These are phyloP conservation scores for Progne subis DNA, from an alignment of 2,113 vertebrate species.

Conservation along the genomic window DNA sequence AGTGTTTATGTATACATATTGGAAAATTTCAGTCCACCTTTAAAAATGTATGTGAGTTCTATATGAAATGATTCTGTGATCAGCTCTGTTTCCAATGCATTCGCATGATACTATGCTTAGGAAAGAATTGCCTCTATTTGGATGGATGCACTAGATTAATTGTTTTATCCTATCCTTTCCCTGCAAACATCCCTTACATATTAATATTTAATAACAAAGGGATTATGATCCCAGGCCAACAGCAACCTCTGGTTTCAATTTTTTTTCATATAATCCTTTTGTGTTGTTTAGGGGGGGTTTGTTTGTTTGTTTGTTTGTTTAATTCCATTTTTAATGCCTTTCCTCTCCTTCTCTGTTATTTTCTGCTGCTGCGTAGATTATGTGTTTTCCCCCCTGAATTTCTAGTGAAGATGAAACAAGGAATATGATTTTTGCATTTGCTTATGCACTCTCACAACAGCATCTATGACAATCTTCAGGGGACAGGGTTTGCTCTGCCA, in stretches of 20 bases:
- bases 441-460: background rate
- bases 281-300: background rate
- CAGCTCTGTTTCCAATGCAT: background rate
- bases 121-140: conserved; percentile 28
- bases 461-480: background rate
- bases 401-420: background rate
- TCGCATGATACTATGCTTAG: background rate
- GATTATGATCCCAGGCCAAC: background rate
- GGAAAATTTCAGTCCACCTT: background rate
- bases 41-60: background rate
- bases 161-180: background rate
- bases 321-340: background rate
- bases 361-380: background rate
- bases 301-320: background rate
- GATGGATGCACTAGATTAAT: conserved; percentile 29
- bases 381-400: background rate
- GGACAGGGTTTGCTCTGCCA: background rate
- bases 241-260: background rate
- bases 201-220: conserved; percentile 4
- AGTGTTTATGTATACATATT: background rate
- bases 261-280: background rate
- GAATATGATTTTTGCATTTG: background rate
- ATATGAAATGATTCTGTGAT: background rate
- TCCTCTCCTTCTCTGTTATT: background rate
- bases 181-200: conserved; percentile 22